Evolutionary conservation across 2,888 invertebrate species (phyloP), one percentile per base, ranked within the genome.

Genomic region (Drosophila sordidula): DNA sequence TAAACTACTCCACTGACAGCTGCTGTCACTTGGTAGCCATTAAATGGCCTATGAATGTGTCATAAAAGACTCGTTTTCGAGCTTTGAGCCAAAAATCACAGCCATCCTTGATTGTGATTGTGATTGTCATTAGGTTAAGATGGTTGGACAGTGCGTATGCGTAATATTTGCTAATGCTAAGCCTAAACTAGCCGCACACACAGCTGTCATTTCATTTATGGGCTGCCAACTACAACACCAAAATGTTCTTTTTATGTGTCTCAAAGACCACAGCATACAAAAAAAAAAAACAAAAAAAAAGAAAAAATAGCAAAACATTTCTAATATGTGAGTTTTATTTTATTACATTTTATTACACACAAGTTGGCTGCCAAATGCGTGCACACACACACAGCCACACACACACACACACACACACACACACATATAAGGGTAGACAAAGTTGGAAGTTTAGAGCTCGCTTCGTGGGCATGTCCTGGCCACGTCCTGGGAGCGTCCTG

Each of bases 281-380:
- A 11, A 46, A 42, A 49, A 52, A 55, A 66, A 67, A 78, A 70
- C n/a, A n/a, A 42, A 50, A 42, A 25, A 11, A 46, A 42, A 49
- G 52, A 55, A 66, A 67, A 78, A 70, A 54, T 61, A 54, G 69
- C 67, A 80, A 70, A 81, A 70, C 80, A 85, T 82, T 82, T 85
- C 81, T 86, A 86, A 85, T 87, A 85, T 80, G 87, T 67, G 82
- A 82, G 80, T 85, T 85, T 85, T 85, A 85, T 85, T 85, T 85
- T 87, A 85, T 85, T 87, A 85, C 85, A 85, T 85, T 87, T 87
- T 85, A 85, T 87, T 84, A 69, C 87, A 79, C 80, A 85, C 79
- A 85, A 85, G 85, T 81, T 81, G 79, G 82, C 82, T 80, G 80
- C 75, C 73, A 86, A 83, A 83, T 78, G 78, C 80, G 82, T 79